These are phyloP conservation scores for Danio albolineatus DNA, from an alignment of 2,797 vertebrate species.

Conservation along the genomic window DNA sequence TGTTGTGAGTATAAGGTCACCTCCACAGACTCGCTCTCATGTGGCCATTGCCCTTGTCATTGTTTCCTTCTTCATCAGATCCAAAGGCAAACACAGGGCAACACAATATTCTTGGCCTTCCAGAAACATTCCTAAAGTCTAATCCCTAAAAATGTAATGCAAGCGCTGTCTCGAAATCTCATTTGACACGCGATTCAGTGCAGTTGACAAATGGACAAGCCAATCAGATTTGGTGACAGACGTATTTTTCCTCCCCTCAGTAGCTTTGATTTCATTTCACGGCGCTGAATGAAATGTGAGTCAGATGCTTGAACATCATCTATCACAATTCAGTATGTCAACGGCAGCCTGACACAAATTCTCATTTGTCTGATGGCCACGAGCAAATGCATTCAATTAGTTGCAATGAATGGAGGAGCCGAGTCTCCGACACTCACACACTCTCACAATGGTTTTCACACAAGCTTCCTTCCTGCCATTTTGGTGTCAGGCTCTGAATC, in stretches of 20 bases:
- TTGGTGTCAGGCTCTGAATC: slow-evolving; percentile 17
- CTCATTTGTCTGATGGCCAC: slow-evolving; percentile 52
- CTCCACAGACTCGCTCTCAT: slow-evolving; percentile 72
- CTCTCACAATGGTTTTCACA: slow-evolving; percentile 10
- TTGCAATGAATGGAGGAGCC: slow-evolving; percentile 32
- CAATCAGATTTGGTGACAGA: slow-evolving; percentile 47
- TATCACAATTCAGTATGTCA: slow-evolving; percentile 54
- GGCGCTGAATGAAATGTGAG: slow-evolving; percentile 50
- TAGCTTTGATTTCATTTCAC: slow-evolving; percentile 55
- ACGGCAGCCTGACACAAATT: slow-evolving; percentile 51
- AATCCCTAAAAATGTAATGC: slow-evolving; percentile 29
- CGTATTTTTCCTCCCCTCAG: slow-evolving; percentile 34
- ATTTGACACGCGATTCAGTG: slow-evolving; percentile 33
- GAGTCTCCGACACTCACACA: slow-evolving; percentile 6
- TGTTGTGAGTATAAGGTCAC: slow-evolving; percentile 67
- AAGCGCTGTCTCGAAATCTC: slow-evolving; percentile 22
- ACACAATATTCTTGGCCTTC: not conserved
- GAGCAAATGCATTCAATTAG: slow-evolving; percentile 54
- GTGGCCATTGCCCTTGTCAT: slow-evolving; percentile 74
- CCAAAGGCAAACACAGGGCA: not conserved
- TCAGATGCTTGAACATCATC: slow-evolving; percentile 50
- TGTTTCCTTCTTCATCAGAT: too few relatives aligned
- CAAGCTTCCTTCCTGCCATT: slow-evolving; percentile 58
- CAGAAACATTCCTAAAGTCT: slow-evolving; percentile 31
- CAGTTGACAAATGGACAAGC: slow-evolving; percentile 27